phyloP scores from a whole-genome alignment of 2,888 invertebrate genomes.

The Ectobius pallidus region DNA sequence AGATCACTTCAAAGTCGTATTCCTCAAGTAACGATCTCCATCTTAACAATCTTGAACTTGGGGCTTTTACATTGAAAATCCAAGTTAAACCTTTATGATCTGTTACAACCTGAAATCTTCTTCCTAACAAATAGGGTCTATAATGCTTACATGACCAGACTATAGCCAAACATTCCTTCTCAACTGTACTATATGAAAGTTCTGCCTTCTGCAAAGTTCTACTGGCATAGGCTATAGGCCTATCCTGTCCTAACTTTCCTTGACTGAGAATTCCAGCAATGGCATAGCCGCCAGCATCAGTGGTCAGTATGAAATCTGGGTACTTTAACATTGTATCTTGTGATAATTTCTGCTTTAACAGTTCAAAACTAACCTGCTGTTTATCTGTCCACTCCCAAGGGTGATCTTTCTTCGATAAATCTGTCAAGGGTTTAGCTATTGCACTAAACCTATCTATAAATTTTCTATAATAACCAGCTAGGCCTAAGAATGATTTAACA shows the following conservation, averaged over 20 bases:
- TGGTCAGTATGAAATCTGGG: conserved; percentile 42
- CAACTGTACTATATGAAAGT: conserved; percentile 34
- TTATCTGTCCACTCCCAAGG: conserved; percentile 30
- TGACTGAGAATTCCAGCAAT: conserved; percentile 42
- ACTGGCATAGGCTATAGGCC: conserved; percentile 42
- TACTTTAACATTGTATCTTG: conserved; percentile 27
- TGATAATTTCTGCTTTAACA: conserved; percentile 13
- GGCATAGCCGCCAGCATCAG: conserved; percentile 40
- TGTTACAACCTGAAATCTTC: conserved; percentile 41
- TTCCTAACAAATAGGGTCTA: conserved; percentile 42
- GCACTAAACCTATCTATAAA: conserved; percentile 23
- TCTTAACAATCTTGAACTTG: neutral
- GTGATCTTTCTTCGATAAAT: conserved; percentile 31
- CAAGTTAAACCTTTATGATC: conserved; percentile 43
- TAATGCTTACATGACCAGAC: conserved; percentile 41
- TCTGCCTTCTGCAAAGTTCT: conserved; percentile 38
- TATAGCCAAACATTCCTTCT: conserved; percentile 42
- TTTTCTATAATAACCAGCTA: conserved; percentile 29
- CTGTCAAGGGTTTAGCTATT: conserved; percentile 34
- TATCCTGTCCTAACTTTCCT: conserved; percentile 26
- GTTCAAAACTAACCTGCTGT: conserved; percentile 22
- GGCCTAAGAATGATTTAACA: conserved; percentile 33
- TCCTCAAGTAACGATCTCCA: neutral
- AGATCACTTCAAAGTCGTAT: neutral
- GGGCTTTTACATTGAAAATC: conserved; percentile 21